These are phyloP conservation scores for Perdita meconis DNA, from an alignment of 2,888 invertebrate species.

Conservation along the genomic window DNA sequence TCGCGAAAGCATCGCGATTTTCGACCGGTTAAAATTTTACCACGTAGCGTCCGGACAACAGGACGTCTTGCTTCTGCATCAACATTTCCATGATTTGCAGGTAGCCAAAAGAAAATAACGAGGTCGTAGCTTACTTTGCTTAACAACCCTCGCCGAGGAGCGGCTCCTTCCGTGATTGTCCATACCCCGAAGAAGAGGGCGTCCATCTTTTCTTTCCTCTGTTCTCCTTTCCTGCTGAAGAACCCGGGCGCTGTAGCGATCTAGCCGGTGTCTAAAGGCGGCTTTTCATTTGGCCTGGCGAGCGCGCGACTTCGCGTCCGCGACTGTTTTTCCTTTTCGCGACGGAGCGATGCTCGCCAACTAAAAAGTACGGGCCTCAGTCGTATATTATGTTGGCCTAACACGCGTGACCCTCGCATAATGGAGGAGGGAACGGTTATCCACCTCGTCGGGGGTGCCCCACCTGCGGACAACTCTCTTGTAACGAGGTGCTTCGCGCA, in stretches of 20 bases:
- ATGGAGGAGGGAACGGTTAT: constrained; percentile 61
- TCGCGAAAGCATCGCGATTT: constrained; percentile 3
- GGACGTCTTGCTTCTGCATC: neutral
- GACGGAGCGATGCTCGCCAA: constrained; percentile 32
- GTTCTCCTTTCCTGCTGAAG: constrained; percentile 47
- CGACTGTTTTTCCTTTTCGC: constrained; percentile 58
- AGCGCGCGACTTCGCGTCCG: constrained; percentile 18
- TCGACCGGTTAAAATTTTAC: constrained; percentile 40
- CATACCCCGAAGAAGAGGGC: constrained; percentile 18
- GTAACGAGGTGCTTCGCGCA: constrained; percentile 55
- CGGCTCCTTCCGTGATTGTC: constrained; percentile 46
- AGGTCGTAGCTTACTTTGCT: constrained; percentile 55
- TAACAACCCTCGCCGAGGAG: constrained; percentile 40
- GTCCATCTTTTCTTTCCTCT: constrained; percentile 50
- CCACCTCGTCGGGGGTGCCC: constrained; percentile 32
- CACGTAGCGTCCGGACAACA: neutral
- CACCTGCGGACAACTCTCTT: constrained; percentile 62
- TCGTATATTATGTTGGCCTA: constrained; percentile 76
- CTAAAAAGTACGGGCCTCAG: constrained; percentile 57
- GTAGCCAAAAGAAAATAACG: constrained; percentile 47
- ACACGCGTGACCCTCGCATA: constrained; percentile 78
- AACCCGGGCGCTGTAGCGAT: constrained; percentile 41
- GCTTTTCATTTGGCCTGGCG: constrained; percentile 54
- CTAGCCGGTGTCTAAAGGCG: constrained; percentile 30
- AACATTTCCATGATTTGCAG: constrained; percentile 14